phyloP scores from a whole-genome alignment of 2,888 invertebrate species.

The Diarsia mendica region DNA sequence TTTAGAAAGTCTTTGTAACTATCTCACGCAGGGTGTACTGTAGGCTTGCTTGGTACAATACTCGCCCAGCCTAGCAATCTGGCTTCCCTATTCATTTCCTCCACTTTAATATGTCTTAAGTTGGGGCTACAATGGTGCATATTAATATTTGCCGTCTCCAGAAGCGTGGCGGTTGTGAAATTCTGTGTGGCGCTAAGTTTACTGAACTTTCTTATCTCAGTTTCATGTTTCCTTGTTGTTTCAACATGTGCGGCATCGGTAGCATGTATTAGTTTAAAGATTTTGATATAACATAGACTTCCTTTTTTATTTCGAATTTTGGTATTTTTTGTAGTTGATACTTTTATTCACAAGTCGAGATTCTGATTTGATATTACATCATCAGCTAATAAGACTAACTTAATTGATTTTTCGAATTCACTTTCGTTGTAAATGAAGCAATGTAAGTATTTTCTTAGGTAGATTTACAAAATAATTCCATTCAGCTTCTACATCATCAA shows the following conservation, averaged over 20 bases:
- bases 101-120: slow-evolving; percentile 60
- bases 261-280: slow-evolving; percentile 20
- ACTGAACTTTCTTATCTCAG: slow-evolving; percentile 62
- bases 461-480: neutral
- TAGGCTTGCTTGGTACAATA: slow-evolving; percentile 45
- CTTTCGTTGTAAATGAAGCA: neutral
- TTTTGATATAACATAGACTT: neutral
- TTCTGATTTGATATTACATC: neutral
- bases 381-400: neutral
- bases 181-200: slow-evolving; percentile 60
- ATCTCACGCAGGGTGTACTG: slow-evolving; percentile 55
- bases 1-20: slow-evolving; percentile 61
- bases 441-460: neutral
- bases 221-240: slow-evolving; percentile 60
- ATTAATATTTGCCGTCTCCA: slow-evolving; percentile 61
- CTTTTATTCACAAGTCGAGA: neutral
- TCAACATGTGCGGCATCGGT: slow-evolving; percentile 40
- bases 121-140: slow-evolving; percentile 58
- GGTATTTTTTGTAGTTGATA: neutral
- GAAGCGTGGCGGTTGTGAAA: slow-evolving; percentile 55
- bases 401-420: neutral
- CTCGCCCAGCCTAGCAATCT: slow-evolving; percentile 47
- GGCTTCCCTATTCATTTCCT: slow-evolving; percentile 60
- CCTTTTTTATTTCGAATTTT: neutral
- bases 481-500: slow-evolving; percentile 1